Conservation (phyloP, 2,888 invertebrate species). For the Ophion slaviceki region DNA sequence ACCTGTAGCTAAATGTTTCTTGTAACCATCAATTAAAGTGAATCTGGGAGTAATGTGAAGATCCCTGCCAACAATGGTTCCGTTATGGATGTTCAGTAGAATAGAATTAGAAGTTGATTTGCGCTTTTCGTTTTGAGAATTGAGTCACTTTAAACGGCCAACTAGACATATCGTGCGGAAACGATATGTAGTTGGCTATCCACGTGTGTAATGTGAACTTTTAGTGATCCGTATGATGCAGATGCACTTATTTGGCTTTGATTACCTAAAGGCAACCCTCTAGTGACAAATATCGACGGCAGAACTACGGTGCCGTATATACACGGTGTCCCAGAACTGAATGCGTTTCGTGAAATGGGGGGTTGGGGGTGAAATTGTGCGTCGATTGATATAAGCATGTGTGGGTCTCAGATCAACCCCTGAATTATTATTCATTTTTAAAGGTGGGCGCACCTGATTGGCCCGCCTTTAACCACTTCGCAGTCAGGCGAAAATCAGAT, state of each 20-base stretch:
- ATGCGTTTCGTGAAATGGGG: no score
- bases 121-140: neutral
- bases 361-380: no score
- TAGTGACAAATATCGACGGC: neutral
- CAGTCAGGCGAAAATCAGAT: no score
- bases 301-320: no score
- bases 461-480: no score
- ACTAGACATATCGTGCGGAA: neutral
- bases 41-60: neutral
- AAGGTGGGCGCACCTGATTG: no score
- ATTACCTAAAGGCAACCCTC: neutral
- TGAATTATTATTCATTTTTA: no score
- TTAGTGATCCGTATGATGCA: neutral
- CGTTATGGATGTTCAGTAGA: neutral
- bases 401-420: no score
- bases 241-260: conserved; percentile 9
- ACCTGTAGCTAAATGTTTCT: conserved; percentile 21
- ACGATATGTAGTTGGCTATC: neutral
- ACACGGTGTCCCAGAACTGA: no score
- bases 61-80: conserved; percentile 7
- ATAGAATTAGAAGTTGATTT: conserved; percentile 8
- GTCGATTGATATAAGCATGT: no score
- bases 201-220: neutral
- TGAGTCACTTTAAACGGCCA: neutral
- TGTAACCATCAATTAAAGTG: neutral